These are phyloP conservation scores for Pheosia tremula DNA, from an alignment of 2,888 invertebrate genomes.

Conservation along the genomic window DNA sequence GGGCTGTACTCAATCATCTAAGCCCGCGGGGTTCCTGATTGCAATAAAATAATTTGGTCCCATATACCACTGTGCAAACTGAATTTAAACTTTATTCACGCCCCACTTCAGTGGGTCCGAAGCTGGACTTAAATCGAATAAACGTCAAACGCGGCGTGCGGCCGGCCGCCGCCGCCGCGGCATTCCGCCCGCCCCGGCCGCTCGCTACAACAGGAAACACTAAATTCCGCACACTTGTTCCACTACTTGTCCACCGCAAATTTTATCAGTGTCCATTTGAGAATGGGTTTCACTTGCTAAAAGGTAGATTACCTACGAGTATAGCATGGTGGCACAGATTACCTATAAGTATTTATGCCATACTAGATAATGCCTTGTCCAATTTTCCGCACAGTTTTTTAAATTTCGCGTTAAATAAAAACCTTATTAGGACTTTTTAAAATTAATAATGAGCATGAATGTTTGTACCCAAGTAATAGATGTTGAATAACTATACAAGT, in stretches of 20 bases:
- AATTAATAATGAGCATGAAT: too few relatives aligned
- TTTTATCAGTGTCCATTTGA: slow-evolving; percentile 13
- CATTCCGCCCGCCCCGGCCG: slow-evolving; percentile 31
- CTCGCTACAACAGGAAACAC: slow-evolving; percentile 49
- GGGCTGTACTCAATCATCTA: slow-evolving; percentile 12
- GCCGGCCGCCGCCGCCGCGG: slow-evolving; percentile 30
- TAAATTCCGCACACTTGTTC: slow-evolving; percentile 59
- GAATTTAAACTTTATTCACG: slow-evolving; percentile 70
- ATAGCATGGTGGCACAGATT: too few relatives aligned
- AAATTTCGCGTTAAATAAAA: too few relatives aligned
- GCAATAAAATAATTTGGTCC: slow-evolving; percentile 51
- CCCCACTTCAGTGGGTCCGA: slow-evolving; percentile 57
- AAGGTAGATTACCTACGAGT: too few relatives aligned
- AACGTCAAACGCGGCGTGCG: slow-evolving; percentile 66
- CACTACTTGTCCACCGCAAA: slow-evolving; percentile 38
- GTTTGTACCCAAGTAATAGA: too few relatives aligned
- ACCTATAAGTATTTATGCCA: too few relatives aligned
- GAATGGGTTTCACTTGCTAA: not conserved
- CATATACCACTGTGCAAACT: slow-evolving; percentile 50
- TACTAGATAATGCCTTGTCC: too few relatives aligned
- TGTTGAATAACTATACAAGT: too few relatives aligned
- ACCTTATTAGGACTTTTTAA: too few relatives aligned
- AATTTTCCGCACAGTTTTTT: too few relatives aligned
- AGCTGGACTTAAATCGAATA: slow-evolving; percentile 72
- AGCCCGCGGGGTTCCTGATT: slow-evolving; percentile 42